These are phyloP conservation scores for Ips nitidus DNA, from an alignment of 1,140 invertebrate genomes.

Conservation along the genomic window DNA sequence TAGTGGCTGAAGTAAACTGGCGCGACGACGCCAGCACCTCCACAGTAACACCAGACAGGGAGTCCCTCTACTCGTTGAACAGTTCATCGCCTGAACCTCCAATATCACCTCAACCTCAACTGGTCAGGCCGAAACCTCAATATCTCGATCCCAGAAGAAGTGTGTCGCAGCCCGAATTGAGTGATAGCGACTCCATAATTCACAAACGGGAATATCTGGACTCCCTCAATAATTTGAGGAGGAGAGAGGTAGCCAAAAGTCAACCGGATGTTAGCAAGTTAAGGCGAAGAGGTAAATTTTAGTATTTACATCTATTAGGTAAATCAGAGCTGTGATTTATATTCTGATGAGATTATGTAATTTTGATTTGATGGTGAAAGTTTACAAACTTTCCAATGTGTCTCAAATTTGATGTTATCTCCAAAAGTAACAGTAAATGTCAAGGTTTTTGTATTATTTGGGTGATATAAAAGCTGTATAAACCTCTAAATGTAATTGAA, in stretches of 20 bases:
- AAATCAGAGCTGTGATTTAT: too few relatives aligned
- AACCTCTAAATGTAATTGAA: too few relatives aligned
- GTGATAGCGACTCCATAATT: conserved; percentile 27
- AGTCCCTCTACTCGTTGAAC: conserved; percentile 41
- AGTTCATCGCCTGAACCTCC: conserved; percentile 35
- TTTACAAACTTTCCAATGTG: too few relatives aligned
- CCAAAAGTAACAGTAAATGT: too few relatives aligned
- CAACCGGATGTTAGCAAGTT: conserved; percentile 41
- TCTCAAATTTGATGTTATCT: too few relatives aligned
- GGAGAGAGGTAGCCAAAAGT: conserved; percentile 36
- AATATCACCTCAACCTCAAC: conserved; percentile 15
- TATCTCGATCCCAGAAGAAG: conserved; percentile 28
- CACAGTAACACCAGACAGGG: conserved; percentile 44
- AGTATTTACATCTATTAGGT: neutral
- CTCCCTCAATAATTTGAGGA: conserved; percentile 35
- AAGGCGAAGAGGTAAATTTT: conserved; percentile 36
- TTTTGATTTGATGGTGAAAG: neutral
- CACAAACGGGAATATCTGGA: conserved; percentile 39
- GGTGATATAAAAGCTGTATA: too few relatives aligned
- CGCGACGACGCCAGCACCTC: conserved; percentile 55
- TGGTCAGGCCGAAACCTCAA: conserved; percentile 29
- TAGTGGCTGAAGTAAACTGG: conserved; percentile 73
- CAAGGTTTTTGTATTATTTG: too few relatives aligned
- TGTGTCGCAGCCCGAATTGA: conserved; percentile 39
- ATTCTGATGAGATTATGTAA: neutral